phyloP scores from a whole-genome alignment of 1,140 invertebrate genomes.

The Gryon sp. region DNA sequence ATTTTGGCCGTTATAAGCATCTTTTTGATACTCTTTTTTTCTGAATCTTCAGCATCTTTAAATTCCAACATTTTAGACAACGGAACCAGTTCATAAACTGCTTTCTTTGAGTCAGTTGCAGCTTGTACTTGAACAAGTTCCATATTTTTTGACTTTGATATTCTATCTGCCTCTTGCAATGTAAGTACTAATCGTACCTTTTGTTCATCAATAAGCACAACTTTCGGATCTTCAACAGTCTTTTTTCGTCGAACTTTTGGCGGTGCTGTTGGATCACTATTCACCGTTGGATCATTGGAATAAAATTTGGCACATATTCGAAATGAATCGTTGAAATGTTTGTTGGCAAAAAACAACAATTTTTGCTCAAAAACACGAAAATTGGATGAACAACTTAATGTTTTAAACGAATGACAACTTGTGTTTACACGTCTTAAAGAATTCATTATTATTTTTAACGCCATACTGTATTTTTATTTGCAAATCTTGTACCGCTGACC shows the following conservation, averaged over 20 bases:
- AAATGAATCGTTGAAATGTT: neutral
- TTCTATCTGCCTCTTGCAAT: slow-evolving; percentile 81
- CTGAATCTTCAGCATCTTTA: slow-evolving; percentile 63
- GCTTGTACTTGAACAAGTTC: slow-evolving; percentile 84
- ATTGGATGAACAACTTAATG: too few relatives aligned
- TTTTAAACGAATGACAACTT: too few relatives aligned
- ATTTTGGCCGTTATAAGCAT: slow-evolving; percentile 83
- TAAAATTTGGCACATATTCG: slow-evolving; percentile 16
- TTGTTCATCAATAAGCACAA: slow-evolving; percentile 20
- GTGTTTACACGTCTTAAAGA: too few relatives aligned
- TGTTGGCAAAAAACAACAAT: neutral
- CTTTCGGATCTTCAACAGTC: slow-evolving; percentile 60
- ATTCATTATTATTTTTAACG: too few relatives aligned
- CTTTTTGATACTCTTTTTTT: slow-evolving; percentile 75
- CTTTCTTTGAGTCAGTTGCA: slow-evolving; percentile 82
- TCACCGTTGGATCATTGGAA: too few relatives aligned
- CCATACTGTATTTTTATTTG: too few relatives aligned
- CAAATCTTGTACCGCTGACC: too few relatives aligned
- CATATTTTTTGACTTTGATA: slow-evolving; percentile 82
- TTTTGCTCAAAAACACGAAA: too few relatives aligned
- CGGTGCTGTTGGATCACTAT: too few relatives aligned
- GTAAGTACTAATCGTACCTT: slow-evolving; percentile 58
- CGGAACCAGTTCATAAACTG: slow-evolving; percentile 81
- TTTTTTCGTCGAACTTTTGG: too few relatives aligned
- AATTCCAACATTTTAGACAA: slow-evolving; percentile 27